Evolutionary conservation across 1,140 invertebrate genomes (phyloP).

Genomic region (Rhopalosiphum maidis): DNA sequence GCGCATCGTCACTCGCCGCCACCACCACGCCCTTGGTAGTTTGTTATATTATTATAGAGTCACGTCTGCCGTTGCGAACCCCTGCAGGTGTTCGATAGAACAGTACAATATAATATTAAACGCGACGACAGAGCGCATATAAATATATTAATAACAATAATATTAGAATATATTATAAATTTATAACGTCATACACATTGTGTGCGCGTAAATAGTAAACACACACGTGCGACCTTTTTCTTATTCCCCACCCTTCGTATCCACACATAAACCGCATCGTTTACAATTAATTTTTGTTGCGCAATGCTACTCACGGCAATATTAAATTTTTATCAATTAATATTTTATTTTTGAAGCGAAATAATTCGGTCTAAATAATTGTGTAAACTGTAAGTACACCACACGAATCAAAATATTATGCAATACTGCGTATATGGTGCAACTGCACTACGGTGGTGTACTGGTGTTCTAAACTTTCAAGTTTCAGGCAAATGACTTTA

Average conservation of each 20-base stretch:
- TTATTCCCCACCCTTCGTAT: neutral
- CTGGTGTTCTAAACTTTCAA: no score
- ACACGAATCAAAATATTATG: neutral
- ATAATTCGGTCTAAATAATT: neutral
- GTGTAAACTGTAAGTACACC: neutral
- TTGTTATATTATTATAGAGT: neutral
- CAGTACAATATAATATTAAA: neutral
- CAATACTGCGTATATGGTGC: neutral
- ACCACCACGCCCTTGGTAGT: neutral
- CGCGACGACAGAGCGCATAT: neutral
- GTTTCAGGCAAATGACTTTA: no score
- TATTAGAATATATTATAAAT: conserved; percentile 1
- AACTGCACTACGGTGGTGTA: no score
- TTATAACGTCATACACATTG: neutral
- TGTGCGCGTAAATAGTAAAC: neutral
- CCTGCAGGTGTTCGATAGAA: conserved; percentile 42
- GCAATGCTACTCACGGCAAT: neutral
- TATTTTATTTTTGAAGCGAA: neutral
- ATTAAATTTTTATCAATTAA: neutral
- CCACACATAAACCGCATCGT: neutral
- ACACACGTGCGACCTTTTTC: neutral
- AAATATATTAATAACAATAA: conserved; percentile 20
- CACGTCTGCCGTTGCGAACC: neutral
- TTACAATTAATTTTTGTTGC: neutral
- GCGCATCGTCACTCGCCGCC: no score